Evolutionary conservation across 2,113 vertebrate species (phyloP), one percentile per base, ranked within the genome.

Genomic region (Laticauda colubrina): DNA sequence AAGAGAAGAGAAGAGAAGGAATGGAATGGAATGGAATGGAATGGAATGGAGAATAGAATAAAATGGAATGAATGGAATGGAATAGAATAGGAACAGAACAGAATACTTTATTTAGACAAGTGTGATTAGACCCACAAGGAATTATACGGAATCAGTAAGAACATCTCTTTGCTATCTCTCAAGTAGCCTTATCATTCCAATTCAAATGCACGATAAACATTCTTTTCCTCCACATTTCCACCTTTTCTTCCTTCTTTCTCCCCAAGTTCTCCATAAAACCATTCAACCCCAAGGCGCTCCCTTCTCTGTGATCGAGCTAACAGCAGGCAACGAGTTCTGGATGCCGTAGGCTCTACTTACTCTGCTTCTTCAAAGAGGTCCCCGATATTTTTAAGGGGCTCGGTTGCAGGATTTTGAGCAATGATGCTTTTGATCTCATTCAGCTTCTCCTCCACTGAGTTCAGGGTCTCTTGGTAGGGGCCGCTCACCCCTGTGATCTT

Each of bases 341-440:
- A 10, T 0, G 0, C 1, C 48, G 48, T 23, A 1, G 4, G 24
- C 51, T 24, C 12, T 94, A 98, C 98, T 98, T 96, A 99, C 99
- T 98, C 98, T 51, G 99, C 98, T 96, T 99, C 98, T 91, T 99
- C 98, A 0, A 99, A 98, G 91, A 99, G 98, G 87, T 96, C 95
- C 45, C 98, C 98, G 18, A 99, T 98, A 95, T 99, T 98, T 3
- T 97, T 98, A 90, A 99, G 97, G 0, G 99, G 99, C 93, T 99
- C 98, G 0, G 98, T 97, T 1, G 99, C 99, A 0, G 98, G 98
- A 96, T 98, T 99, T 90, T 98, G 98, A 93, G 98, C 95, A 0
- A 99, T 96, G 92, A 99, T 95, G 64, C 95, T 95, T 91, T 96
- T 97, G 96, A 99, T 98, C 89, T 98, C 98, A 0, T 95, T 94